These are phyloP conservation scores for Neotoxoptera formosana DNA, from an alignment of 1,140 invertebrate species.

Conservation along the genomic window DNA sequence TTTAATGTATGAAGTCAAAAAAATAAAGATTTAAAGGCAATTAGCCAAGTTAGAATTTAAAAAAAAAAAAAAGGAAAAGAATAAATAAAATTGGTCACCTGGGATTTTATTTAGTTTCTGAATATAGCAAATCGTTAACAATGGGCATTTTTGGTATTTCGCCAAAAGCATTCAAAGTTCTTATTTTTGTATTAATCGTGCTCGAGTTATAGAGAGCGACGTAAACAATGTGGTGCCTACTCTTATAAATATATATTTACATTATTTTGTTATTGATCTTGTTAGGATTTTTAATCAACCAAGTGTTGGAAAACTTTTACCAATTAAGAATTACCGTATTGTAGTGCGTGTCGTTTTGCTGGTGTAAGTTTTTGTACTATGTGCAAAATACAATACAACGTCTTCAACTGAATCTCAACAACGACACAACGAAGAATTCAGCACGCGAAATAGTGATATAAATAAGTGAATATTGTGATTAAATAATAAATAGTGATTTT, in stretches of 20 bases:
- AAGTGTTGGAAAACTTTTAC: neutral
- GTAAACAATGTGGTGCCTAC: neutral
- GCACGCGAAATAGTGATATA: neutral
- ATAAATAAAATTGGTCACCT: neutral
- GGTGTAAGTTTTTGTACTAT: neutral
- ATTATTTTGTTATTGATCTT: neutral
- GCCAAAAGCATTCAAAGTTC: neutral
- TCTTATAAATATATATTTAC: neutral
- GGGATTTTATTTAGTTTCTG: constrained; percentile 14
- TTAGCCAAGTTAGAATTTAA: constrained; percentile 10
- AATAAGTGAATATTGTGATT: too few relatives aligned
- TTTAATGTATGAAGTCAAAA: neutral
- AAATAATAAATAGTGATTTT: neutral
- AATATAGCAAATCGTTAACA: neutral
- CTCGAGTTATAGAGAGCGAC: neutral
- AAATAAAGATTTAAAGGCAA: constrained; percentile 4
- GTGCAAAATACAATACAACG: neutral
- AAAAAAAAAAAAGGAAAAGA: neutral
- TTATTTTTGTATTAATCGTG: neutral
- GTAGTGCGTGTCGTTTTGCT: neutral
- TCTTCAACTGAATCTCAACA: neutral
- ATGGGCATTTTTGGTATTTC: neutral
- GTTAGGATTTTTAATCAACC: neutral
- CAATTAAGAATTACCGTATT: neutral
- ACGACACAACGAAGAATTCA: too few relatives aligned